Base-by-base conservation (phyloP, 2,888 invertebrate genomes). In the Apocheima hispidaria region DNA sequence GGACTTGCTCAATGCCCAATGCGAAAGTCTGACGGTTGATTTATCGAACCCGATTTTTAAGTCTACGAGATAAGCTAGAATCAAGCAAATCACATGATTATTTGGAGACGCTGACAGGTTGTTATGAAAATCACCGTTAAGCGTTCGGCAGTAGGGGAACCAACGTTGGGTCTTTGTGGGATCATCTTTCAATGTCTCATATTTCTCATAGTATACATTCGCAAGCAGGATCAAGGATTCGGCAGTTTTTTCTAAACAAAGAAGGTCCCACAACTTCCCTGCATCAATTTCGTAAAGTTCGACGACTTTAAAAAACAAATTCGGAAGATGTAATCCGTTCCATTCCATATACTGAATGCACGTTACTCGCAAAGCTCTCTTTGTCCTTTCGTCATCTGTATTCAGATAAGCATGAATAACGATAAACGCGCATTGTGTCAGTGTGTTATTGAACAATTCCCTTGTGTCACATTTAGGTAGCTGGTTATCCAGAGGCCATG, bases 261-360 rank as follows among this genome's bases (percentile, higher is more conserved):
- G 43, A 3, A 14, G 16, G 35, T 68, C 64, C 62, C 64, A 68
- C n/a, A 68, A 20, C 0, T 46, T 10, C 2, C 2, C 50, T 14
- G 50, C 68, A 30, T 64, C 62, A 7, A 66, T 48, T 10, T n/a
- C 12, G 33, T 66, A 68, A 7, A 66, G 41, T 0, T 51, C 14
- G 3, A 41, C 60, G 9, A 66, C 68, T 58, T 56, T 60, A 33
- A 66, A 64, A 28, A 64, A 68, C 40, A 68, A 41, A 26, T 26
- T 14, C 0, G 66, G 66, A 21, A 68, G n/a, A 5, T 68, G 66
- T 12, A 68, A 36, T 2, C 66, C 66, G 5, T 54, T 58, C 68
- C 68, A 68, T 46, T 68, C 58, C 18, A 64, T 56, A 23, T 62
- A 46, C 20, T 64, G 66, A 1, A 68, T 9, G 40, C 66, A 64